These are phyloP conservation scores for Nothura maculosa DNA, from an alignment of 2,797 vertebrate species.

Conservation along the genomic window DNA sequence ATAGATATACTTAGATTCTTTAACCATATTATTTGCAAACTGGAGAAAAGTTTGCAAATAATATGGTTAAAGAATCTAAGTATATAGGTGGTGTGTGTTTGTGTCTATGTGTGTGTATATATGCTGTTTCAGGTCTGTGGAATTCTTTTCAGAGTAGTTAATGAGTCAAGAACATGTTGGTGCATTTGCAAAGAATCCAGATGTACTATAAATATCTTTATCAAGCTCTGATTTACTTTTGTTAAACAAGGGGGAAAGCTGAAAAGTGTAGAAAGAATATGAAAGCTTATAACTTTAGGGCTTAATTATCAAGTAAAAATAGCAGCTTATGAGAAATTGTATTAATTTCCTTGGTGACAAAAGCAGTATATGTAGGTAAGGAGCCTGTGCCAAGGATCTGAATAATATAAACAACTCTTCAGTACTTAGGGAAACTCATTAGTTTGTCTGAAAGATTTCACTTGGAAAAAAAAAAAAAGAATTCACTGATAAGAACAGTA, in stretches of 20 bases:
- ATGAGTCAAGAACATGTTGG: not conserved
- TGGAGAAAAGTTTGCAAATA: no score
- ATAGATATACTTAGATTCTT: not conserved
- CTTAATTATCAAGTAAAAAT: not conserved
- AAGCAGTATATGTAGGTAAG: not conserved
- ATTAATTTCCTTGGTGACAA: not conserved
- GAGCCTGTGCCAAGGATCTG: not conserved
- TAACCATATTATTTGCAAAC: not conserved
- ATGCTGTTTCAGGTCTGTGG: not conserved
- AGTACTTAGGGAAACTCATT: not conserved
- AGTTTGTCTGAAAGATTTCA: not conserved
- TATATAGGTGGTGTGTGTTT: accelerated
- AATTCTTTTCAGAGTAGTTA: not conserved
- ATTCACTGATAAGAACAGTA: not conserved
- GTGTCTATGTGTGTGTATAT: not conserved
- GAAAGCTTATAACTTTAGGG: not conserved
- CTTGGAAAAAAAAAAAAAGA: not conserved
- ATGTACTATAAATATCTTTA: not conserved
- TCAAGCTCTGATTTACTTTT: not conserved
- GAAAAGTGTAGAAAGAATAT: not conserved
- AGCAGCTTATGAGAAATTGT: not conserved
- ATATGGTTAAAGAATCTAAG: no score
- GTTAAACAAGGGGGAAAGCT: not conserved
- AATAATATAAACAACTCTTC: not conserved
- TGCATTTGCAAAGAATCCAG: not conserved